Evolutionary conservation across 2,888 invertebrate genomes (phyloP).

Genomic region (Chymomyza amoena): DNA sequence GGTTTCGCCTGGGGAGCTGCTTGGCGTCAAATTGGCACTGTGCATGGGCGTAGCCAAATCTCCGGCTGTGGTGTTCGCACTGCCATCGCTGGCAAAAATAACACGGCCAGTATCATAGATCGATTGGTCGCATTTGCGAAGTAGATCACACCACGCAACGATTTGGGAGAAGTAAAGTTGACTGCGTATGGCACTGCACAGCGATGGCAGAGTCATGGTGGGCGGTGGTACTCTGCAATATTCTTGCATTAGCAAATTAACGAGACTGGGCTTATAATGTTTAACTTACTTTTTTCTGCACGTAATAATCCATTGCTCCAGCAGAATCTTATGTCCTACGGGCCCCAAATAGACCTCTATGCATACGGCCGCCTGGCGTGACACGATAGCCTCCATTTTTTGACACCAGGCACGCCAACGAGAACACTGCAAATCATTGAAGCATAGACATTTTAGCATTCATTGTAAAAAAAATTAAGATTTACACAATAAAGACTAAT

Average conservation of each 20-base stretch:
- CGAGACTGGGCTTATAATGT: not conserved
- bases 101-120: slow-evolving; percentile 79
- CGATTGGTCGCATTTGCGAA: slow-evolving; percentile 76
- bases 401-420: slow-evolving; percentile 78
- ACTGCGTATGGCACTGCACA: slow-evolving; percentile 95
- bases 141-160: slow-evolving; percentile 88
- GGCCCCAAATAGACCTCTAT: slow-evolving; percentile 79
- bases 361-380: slow-evolving; percentile 77
- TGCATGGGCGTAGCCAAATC: slow-evolving; percentile 57
- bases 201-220: slow-evolving; percentile 83
- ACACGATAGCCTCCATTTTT: slow-evolving; percentile 77
- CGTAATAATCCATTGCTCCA: slow-evolving; percentile 79
- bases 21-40: slow-evolving; percentile 8
- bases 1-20: slow-evolving; percentile 28
- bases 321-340: slow-evolving; percentile 75
- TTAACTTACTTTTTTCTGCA: slow-evolving; percentile 76
- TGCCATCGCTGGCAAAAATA: slow-evolving; percentile 58
- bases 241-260: not conserved
- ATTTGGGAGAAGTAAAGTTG: slow-evolving; percentile 98
- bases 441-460: not conserved
- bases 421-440: slow-evolving; percentile 67
- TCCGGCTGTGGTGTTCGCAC: slow-evolving; percentile 66
- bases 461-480: too few species aligned
- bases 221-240: slow-evolving; percentile 82
- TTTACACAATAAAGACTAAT: not conserved